Base-by-base conservation (phyloP, 2,113 vertebrate genomes). In the Acrocephalus arundinaceus region DNA sequence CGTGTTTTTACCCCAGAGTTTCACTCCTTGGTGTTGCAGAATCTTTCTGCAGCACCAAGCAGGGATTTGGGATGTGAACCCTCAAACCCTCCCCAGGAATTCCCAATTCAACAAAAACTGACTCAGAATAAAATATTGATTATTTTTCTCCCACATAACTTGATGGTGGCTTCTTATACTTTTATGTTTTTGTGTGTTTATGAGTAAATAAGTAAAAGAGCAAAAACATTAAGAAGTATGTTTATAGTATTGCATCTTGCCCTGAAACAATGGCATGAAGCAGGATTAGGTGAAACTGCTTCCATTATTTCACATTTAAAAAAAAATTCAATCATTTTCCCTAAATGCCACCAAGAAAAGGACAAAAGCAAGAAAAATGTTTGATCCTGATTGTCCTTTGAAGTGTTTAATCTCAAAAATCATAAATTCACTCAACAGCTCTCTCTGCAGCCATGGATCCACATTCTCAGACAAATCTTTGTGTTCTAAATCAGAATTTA, bases 1-100 rank as follows among this genome's bases (percentile, higher is more conserved):
- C 0, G 1, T 20, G 37, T 7, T 68, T 73, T 73, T 18, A 48
- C 3, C 10, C 14, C 54, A 4, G 2, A 4, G 21, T 6, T 66
- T 18, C 35, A 14, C 14, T 8, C 11, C 20, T 30, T n/a, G 41
- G 10, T 7, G 1, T 9, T 21, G 24, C n/a, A 49, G 39, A 55
- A 51, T 15, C 13, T 62, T 46, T 54, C 37, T 28, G 37, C 4
- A 66, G 30, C 74, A 17, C 33, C 4, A 3, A 46, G 27, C 1
- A 30, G 15, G 43, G 11, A 68, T 68, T 31, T 52, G 39, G 49
- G 45, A 49, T 0, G 1, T 7, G 46, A 75, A 48, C 5, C 2
- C 30, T 66, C 67, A 63, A 49, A 25, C 4, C 4, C 9, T 25
- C 7, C 12, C 5, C 61, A 79, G 9, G 24, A n/a, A 41, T 41